Evolutionary conservation across 2,797 vertebrate species (phyloP), one percentile per base, ranked within the genome.

Genomic region (Cuculus canorus): DNA sequence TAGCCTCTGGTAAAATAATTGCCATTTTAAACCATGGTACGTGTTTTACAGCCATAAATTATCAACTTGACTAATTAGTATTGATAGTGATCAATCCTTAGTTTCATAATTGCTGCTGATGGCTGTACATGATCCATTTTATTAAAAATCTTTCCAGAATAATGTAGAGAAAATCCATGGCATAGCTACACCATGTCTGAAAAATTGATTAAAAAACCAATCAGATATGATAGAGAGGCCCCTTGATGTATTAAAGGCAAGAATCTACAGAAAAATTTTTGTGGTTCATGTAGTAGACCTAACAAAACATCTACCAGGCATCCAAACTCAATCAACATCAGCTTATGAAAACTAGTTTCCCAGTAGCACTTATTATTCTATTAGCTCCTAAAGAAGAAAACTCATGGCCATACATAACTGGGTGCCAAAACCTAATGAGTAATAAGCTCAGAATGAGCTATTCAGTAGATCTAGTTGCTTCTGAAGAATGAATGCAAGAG

Each of bases 51-150:
- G 43, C 56, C 73, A 94, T 96, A 93, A 96, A 92, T 93, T 96
- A 97, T 91, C 50, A 96, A 18, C 56, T 93, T 94, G 90, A 96
- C 75, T 97, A 97, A 97, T 97, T 96, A 94, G 72, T 73, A 96
- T 92, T 30, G 10, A 72, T 79, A 93, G 48, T 69, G 95, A 97
- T 94, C 88, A 96, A 57, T 95, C 93, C 97, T 93, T 96, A 69
- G 78, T 94, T 92, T 94, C 82, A 69, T 95, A 91, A 96, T 95
- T 95, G 94, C 66, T 95, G 54, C 72, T 96, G 88, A 96, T 97
- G 71, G 92, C 71, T 94, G 85, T 88, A 92, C 41, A 93, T 70
- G 35, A 30, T 59, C 37, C 61, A 17, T 41, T 86, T 88, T 92
- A 96, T 75, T 73, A 81, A 88, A 93, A 91, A 63, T 33, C 56